Evolutionary conservation across 1,140 invertebrate genomes (phyloP).

Genomic region (Drosophila sp.): DNA sequence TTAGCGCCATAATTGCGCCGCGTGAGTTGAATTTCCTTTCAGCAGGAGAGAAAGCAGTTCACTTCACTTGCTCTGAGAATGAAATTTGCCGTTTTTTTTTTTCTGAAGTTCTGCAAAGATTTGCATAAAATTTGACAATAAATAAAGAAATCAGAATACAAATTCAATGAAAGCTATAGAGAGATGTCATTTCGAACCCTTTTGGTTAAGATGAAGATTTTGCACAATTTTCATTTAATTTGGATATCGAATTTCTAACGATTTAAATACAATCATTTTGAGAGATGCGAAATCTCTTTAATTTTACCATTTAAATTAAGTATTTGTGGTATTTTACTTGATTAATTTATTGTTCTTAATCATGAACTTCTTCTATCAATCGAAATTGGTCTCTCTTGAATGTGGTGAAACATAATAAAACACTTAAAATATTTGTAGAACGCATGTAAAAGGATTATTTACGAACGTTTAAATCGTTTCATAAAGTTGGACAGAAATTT

Average conservation of each 20-base stretch:
- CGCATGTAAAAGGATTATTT: too few species aligned
- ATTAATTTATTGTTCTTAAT: too few species aligned
- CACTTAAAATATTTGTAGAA: too few species aligned
- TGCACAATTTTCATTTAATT: not conserved
- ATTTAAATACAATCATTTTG: too few species aligned
- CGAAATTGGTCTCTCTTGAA: too few species aligned
- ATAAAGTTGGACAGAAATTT: too few species aligned
- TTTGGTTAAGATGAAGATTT: not conserved
- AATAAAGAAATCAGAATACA: not conserved
- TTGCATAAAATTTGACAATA: constrained; percentile 5
- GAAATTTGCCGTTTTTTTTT: constrained; percentile 1
- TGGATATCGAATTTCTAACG: not conserved
- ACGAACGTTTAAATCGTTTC: too few species aligned
- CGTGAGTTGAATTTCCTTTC: constrained; percentile 60
- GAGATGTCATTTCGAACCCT: not conserved
- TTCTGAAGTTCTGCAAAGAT: not conserved
- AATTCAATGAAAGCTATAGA: not conserved
- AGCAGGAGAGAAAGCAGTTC: constrained; percentile 13
- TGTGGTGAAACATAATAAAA: too few species aligned
- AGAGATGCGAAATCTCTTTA: too few species aligned
- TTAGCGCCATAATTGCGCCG: constrained; percentile 77
- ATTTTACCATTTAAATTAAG: too few species aligned
- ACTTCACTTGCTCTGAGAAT: not conserved
- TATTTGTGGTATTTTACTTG: too few species aligned
- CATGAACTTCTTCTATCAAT: too few species aligned